Evolutionary conservation across 1,140 invertebrate species (phyloP).

Genomic region (Pomacea maculata): DNA sequence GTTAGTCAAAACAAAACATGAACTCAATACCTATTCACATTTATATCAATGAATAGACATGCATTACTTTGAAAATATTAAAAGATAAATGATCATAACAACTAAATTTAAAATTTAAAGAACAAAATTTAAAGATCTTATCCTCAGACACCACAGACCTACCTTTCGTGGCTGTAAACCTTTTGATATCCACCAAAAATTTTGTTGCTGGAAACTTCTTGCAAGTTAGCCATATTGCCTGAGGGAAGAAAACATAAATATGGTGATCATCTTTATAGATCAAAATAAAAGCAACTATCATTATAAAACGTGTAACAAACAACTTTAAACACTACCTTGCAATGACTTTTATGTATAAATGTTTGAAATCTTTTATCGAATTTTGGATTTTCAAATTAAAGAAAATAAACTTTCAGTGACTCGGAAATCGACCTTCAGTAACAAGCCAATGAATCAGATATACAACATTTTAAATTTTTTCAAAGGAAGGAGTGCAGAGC

Average conservation of each 20-base stretch:
- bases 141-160: conserved; percentile 24
- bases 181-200: conserved; percentile 84
- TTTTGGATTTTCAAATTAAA: no score
- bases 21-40: background rate
- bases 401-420: no score
- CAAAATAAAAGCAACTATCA: no score
- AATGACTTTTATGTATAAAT: no score
- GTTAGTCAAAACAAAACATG: background rate
- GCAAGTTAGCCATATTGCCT: conserved; percentile 36
- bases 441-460: no score
- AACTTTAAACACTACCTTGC: no score
- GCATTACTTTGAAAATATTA: background rate
- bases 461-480: no score
- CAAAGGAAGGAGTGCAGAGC: no score
- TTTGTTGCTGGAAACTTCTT: conserved; percentile 56
- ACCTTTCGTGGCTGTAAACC: conserved; percentile 85
- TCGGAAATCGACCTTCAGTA: no score
- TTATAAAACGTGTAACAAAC: no score
- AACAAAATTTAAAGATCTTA: background rate
- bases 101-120: background rate
- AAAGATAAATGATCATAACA: background rate
- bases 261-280: no score
- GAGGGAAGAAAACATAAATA: conserved; percentile 13
- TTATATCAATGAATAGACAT: background rate
- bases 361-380: no score